Evolutionary conservation across 2,888 invertebrate genomes (phyloP).

Genomic region (Sminthurinus aureus): DNA sequence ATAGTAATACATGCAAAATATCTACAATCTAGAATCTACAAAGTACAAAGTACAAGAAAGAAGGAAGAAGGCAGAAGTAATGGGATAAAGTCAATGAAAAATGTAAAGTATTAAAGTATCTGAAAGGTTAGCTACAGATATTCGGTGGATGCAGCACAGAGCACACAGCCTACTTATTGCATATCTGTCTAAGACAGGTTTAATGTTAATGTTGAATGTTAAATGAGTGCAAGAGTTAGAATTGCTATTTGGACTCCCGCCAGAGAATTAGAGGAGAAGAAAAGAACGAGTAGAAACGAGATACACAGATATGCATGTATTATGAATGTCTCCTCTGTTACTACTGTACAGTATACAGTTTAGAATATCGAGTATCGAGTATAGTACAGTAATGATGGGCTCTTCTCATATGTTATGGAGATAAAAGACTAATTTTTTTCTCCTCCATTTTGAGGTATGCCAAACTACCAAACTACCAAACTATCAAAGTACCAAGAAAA

Average conservation of each 20-base stretch:
- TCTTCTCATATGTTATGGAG: slow-evolving; percentile 32
- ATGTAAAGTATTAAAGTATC: not conserved
- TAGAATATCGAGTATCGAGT: not conserved
- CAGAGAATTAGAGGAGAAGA: not conserved
- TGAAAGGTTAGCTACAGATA: not conserved
- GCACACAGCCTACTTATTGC: slow-evolving; percentile 6
- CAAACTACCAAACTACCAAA: not conserved
- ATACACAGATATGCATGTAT: not conserved
- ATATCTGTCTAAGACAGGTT: slow-evolving; percentile 11
- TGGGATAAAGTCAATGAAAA: not conserved
- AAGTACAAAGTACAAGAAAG: not conserved
- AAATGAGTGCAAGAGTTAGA: slow-evolving; percentile 32
- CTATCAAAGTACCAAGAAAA: not conserved
- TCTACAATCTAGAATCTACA: too few species aligned
- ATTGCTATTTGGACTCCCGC: slow-evolving; percentile 32
- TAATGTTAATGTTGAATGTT: slow-evolving; percentile 39
- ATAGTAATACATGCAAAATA: too few species aligned
- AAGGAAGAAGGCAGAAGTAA: not conserved
- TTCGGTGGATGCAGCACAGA: not conserved
- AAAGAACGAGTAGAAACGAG: not conserved
- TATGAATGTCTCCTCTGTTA: not conserved
- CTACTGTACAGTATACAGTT: not conserved
- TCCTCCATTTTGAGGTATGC: not conserved
- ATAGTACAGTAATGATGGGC: not conserved
- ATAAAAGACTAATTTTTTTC: slow-evolving; percentile 36